phyloP scores from a whole-genome alignment of 1,140 invertebrate species.

The Sarcophaga peregrina region DNA sequence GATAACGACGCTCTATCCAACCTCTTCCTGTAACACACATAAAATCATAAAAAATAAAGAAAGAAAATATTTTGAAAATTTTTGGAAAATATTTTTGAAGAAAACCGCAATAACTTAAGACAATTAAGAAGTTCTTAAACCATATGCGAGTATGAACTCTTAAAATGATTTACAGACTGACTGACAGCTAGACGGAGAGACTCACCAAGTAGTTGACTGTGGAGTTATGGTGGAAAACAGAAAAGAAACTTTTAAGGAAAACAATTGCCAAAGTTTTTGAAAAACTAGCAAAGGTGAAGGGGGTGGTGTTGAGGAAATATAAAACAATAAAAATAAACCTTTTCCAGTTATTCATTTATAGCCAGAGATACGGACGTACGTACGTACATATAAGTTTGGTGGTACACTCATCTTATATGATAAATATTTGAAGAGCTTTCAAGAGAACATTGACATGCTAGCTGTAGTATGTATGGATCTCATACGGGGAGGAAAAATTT shows the following conservation, averaged over 20 bases:
- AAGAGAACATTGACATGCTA: not conserved
- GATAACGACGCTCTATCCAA: too few relatives aligned
- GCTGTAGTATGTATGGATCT: not conserved
- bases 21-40: too few relatives aligned
- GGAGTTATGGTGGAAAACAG: not conserved
- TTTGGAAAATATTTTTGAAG: not conserved
- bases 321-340: too few relatives aligned
- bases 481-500: not conserved
- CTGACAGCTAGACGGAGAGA: too few relatives aligned
- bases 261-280: not conserved
- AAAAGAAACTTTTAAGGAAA: not conserved
- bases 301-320: too few relatives aligned
- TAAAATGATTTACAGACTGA: not conserved
- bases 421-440: conserved; percentile 16
- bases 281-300: not conserved
- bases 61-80: too few relatives aligned
- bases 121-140: conserved; percentile 6
- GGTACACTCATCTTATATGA: not conserved
- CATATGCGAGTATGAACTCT: not conserved
- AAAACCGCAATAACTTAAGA: conserved; percentile 20
- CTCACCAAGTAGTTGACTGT: not conserved
- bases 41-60: too few relatives aligned
- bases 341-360: too few relatives aligned
- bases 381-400: not conserved
- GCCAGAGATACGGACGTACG: too few relatives aligned